These are phyloP conservation scores for Apamea sordens DNA, from an alignment of 2,888 invertebrate genomes.

Conservation along the genomic window DNA sequence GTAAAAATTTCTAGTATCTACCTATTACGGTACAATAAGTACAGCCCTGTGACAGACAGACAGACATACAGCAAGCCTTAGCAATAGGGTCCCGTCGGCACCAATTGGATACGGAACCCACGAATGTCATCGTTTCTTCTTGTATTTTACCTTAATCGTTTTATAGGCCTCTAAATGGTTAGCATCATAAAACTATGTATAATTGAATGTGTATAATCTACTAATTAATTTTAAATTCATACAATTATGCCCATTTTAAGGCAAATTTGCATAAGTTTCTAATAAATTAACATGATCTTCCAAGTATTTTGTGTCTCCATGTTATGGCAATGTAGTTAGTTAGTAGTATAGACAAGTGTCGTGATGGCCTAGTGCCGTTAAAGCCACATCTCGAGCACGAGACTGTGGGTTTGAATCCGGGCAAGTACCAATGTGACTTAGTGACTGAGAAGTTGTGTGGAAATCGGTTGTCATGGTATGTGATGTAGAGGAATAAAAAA, in stretches of 20 bases:
- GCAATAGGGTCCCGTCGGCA: neutral
- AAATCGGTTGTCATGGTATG: no score
- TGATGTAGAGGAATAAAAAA: no score
- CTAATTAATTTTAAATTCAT: constrained; percentile 51
- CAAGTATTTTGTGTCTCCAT: neutral
- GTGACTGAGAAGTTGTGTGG: no score
- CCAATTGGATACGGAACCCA: neutral
- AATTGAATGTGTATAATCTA: constrained; percentile 27
- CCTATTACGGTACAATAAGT: no score
- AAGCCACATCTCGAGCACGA: no score
- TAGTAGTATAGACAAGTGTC: neutral
- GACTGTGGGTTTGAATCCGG: no score
- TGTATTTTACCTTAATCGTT: neutral
- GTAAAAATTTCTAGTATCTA: neutral
- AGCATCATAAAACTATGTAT: constrained; percentile 39
- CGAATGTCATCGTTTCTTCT: no score
- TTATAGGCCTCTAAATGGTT: neutral
- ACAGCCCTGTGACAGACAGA: neutral
- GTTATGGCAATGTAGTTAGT: neutral
- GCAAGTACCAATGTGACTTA: no score
- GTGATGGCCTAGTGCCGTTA: no score
- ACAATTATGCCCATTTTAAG: constrained; percentile 46
- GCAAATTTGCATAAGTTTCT: constrained; percentile 54
- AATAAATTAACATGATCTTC: constrained; percentile 45
- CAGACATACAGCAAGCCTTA: neutral